Evolutionary conservation across 2,113 vertebrate species (phyloP), one percentile per base, ranked within the genome.

Genomic region (Platichthys stellatus): DNA sequence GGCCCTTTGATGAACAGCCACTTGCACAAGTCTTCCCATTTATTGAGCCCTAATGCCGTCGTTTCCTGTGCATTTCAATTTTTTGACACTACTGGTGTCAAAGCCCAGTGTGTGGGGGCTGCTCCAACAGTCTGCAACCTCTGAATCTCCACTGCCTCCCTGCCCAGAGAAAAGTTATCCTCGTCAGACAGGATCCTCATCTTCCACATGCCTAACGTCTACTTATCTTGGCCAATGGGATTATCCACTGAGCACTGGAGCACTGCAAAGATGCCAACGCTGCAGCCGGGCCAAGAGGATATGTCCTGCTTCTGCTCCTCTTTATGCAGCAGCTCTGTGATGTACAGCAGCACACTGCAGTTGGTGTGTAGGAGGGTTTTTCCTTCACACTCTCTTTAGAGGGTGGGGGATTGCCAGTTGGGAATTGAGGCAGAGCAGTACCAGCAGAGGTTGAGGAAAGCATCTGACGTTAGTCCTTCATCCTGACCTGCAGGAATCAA

Each of bases 401-500:
- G 13, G 20, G 15, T 18, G 15, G 12, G 15, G 28, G 28, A 2
- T 54, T 54, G 18, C 51, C 45, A 49, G 20, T 21, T n/a, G 20
- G 20, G 20, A 20, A 11, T 38, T 74, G 56, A 76, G 70, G 63
- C 70, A 56, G 68, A 81, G 40, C 63, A 45, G 74, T 69, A 69
- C 21, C 67, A 63, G 57, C 0, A 1, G 72, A 75, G 86, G 93
- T 35, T 59, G 63, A 87, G 66, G 56, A 26, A 67, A 88, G 92
- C 67, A 61, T 79, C 72, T 53, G 65, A 53, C 59, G 70, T 84
- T 62, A 83, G 83, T 80, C 83, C 73, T 83, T 75, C 67, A 93
- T 96, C 97, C 97, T 94, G 88, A 92, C 97, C 97, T 95, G 97
- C 97, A 98, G 97, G 96, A 97, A 86, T 93, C 86, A 88, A 85